phyloP scores from a whole-genome alignment of 2,797 vertebrate genomes.

The Myoxocephalus aenaeus region DNA sequence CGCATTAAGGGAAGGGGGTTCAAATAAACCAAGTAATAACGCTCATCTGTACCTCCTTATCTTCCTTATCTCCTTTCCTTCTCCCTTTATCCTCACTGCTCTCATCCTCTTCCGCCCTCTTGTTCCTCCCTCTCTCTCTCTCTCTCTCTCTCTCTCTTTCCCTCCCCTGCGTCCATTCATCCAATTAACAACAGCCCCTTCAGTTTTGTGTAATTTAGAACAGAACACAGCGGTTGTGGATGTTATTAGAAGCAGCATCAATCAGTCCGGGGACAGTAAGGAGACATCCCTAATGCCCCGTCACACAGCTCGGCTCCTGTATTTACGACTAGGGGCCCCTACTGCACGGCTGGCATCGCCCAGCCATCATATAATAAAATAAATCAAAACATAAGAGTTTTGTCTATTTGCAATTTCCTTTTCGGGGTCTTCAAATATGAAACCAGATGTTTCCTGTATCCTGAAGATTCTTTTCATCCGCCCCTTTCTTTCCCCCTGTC shows the following conservation, averaged over 20 bases:
- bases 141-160: not conserved
- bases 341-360: slow-evolving; percentile 89
- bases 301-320: slow-evolving; percentile 59
- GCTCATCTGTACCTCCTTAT: slow-evolving; percentile 22
- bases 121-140: not conserved
- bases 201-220: slow-evolving; percentile 87
- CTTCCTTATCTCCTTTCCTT: slow-evolving; percentile 9
- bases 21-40: not conserved
- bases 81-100: not conserved
- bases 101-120: slow-evolving; percentile 22
- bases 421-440: slow-evolving; percentile 91
- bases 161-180: slow-evolving; percentile 57
- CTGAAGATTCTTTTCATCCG: slow-evolving; percentile 96
- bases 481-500: slow-evolving; percentile 26
- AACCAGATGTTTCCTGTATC: slow-evolving; percentile 97
- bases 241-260: slow-evolving; percentile 89
- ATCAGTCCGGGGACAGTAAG: slow-evolving; percentile 86
- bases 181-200: slow-evolving; percentile 80
- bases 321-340: slow-evolving; percentile 89
- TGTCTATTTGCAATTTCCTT: slow-evolving; percentile 96
- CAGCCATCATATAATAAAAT: slow-evolving; percentile 93
- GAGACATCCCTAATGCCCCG: slow-evolving; percentile 71
- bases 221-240: slow-evolving; percentile 87
- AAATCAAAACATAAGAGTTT: slow-evolving; percentile 98
- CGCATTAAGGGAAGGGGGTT: not conserved